Evolutionary conservation across 2,888 invertebrate genomes (phyloP), one percentile per base, ranked within the genome.

Genomic region (Tethea ocularis): DNA sequence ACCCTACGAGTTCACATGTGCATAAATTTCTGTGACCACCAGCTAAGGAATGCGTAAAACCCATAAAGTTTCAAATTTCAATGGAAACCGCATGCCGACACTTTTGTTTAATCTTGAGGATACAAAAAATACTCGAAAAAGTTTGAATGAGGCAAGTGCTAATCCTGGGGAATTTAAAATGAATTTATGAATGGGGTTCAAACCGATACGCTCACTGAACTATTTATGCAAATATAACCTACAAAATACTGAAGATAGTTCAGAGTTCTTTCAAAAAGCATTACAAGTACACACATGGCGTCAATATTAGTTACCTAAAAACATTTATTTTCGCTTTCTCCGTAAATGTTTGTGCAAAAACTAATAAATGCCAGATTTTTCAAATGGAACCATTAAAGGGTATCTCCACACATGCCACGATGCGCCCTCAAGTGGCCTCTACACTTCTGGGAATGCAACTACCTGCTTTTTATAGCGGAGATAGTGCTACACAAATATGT

Each of bases 391-490:
- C 81, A 84, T 84, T 84, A 84, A 80, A 80, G 74, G 71, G 68
- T 74, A 72, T 68, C 62, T 66, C 64, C 71, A 69, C 72, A 65
- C 69, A 70, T 65, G 68, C 72, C 67, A 67, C 71, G 72, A 65
- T 71, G 72, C 74, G 71, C 71, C 75, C 78, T 86, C 83, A 75
- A 86, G 84, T 82, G 82, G 80, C 77, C 75, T 82, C 72, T 73
- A 80, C 72, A 67, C 70, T 89, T 87, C 88, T 83, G 82, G 80
- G 91, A 90, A 91, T 83, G 80, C 82, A 83, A 84, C 91, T 92
- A 91, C 92, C 92, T 92, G 92, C 86, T 88, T 86, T 89, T 89
- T 87, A 85, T 85, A 84, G 78, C 69, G 53, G 67, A 84, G 84
- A 88, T 87, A 85, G 82, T 79, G 75, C 77, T 78, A 75, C 74